Conservation (phyloP, 2,113 vertebrate genomes). For the Urocolius indicus region DNA sequence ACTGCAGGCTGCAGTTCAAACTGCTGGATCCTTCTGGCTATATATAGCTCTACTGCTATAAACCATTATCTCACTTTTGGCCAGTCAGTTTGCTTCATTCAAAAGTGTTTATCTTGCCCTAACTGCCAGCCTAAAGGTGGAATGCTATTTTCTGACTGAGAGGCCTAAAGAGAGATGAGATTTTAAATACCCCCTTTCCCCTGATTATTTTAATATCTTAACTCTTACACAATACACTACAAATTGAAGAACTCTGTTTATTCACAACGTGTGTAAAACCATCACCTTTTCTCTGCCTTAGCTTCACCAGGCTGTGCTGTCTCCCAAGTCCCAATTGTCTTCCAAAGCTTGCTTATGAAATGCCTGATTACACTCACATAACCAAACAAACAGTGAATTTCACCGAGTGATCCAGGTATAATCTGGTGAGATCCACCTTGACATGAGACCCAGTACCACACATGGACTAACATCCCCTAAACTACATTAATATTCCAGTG, state of each 20-base stretch:
- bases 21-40: neutral
- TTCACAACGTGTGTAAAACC: neutral
- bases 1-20: fast-evolving
- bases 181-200: neutral
- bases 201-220: neutral
- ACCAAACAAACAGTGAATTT: neutral
- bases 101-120: conserved; percentile 13
- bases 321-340: neutral
- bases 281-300: neutral
- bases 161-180: neutral
- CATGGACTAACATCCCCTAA: neutral
- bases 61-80: conserved; percentile 15
- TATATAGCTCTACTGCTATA: conserved; percentile 7
- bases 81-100: neutral
- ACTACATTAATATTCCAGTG: neutral
- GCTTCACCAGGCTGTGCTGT: neutral
- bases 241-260: neutral
- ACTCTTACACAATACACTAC: neutral
- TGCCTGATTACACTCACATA: neutral
- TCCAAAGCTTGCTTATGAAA: neutral
- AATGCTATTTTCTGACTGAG: neutral
- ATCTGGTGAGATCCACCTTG: neutral
- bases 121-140: neutral
- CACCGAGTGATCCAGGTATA: neutral
- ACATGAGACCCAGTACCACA: neutral